These are phyloP conservation scores for Eupithecia vulgata DNA, from an alignment of 2,888 invertebrate genomes.

Conservation along the genomic window DNA sequence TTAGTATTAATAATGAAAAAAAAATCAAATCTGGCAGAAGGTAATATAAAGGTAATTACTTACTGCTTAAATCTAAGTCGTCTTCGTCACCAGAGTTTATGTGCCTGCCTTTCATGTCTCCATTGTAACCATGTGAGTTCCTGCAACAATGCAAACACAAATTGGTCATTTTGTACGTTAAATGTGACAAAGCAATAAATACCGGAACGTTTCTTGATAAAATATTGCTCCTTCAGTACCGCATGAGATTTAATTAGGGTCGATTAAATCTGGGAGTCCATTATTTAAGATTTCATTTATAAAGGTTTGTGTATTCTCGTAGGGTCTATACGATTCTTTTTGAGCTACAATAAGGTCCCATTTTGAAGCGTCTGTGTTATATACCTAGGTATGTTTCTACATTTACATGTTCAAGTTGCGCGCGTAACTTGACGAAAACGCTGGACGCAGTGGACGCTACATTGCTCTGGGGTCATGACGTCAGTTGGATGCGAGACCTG, in stretches of 20 bases:
- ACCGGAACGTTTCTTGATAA: not conserved
- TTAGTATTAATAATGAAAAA: too few relatives aligned
- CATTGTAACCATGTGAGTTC: conserved; percentile 79
- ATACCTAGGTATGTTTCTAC: too few relatives aligned
- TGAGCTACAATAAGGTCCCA: too few relatives aligned
- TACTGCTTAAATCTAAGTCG: conserved; percentile 80
- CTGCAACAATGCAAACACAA: conserved; percentile 55
- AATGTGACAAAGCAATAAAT: conserved; percentile 1
- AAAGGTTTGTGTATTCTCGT: too few relatives aligned
- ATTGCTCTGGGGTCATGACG: too few relatives aligned
- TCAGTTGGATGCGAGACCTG: too few relatives aligned
- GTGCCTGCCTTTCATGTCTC: conserved; percentile 77
- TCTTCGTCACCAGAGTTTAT: conserved; percentile 81
- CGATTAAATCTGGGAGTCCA: not conserved
- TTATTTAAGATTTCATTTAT: too few relatives aligned
- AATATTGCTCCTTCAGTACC: not conserved
- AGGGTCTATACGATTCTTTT: too few relatives aligned
- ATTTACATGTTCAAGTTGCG: too few relatives aligned
- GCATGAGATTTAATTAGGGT: not conserved
- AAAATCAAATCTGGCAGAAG: not conserved
- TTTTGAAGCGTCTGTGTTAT: too few relatives aligned
- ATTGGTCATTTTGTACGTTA: conserved; percentile 1
- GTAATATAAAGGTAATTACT: conserved; percentile 50
- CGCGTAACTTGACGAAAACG: too few relatives aligned
- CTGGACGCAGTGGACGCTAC: too few relatives aligned